Percentiles rank a stretch among this genome's conserved stretches.
These are phyloP conservation scores for Leucophora obtusa DNA, from an alignment of 2,888 invertebrate genomes.

Conservation along the genomic window DNA sequence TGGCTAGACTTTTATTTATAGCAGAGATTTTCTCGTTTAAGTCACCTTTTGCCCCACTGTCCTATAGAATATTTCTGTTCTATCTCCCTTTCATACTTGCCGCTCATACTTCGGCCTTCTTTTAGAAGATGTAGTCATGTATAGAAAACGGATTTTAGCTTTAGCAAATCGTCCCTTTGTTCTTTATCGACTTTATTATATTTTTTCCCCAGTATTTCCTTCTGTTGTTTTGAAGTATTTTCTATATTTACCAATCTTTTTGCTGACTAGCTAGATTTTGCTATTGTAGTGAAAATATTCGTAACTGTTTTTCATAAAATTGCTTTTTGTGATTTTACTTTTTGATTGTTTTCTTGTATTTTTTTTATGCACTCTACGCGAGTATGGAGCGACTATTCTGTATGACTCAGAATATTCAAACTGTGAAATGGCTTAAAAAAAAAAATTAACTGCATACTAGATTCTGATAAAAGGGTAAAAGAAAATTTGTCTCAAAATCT, in stretches of 20 bases:
- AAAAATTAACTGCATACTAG: no score
- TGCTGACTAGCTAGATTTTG: slow-evolving; percentile 50
- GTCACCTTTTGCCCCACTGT: background rate
- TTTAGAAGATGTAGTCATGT: slow-evolving; percentile 10
- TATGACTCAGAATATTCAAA: no score
- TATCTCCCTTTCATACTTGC: background rate
- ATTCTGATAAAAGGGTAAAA: no score
- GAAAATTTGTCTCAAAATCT: no score
- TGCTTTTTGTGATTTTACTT: slow-evolving; percentile 26
- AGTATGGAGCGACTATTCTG: background rate
- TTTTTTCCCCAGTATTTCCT: slow-evolving; percentile 4
- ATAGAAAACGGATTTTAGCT: slow-evolving; percentile 45
- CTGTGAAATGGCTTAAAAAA: no score
- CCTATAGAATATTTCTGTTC: background rate
- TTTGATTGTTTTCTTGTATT: slow-evolving; percentile 18
- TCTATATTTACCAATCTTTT: slow-evolving; percentile 42
- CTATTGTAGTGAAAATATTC: slow-evolving; percentile 3
- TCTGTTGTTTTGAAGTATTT: slow-evolving; percentile 14
- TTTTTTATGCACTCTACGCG: background rate
- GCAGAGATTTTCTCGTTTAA: no score
- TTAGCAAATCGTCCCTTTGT: slow-evolving; percentile 37
- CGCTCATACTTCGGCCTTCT: background rate
- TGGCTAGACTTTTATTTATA: no score
- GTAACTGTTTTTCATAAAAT: slow-evolving; percentile 19
- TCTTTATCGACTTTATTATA: slow-evolving; percentile 37